These are phyloP conservation scores for Mizuhopecten yessoensis DNA, from an alignment of 1,140 invertebrate genomes.

Conservation along the genomic window DNA sequence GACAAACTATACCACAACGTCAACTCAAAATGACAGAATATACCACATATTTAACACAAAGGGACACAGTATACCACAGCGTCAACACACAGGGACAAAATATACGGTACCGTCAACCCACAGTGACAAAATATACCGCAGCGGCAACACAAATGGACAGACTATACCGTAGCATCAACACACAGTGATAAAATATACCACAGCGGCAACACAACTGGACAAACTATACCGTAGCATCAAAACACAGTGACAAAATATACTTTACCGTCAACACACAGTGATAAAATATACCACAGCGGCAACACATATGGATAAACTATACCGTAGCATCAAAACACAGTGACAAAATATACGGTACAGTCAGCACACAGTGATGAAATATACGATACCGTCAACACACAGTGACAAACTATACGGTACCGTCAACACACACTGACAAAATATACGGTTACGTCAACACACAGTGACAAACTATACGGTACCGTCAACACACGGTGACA, in stretches of 20 bases:
- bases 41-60: not conserved
- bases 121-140: not conserved
- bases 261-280: not conserved
- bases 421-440: not conserved
- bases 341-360: not conserved
- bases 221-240: not conserved
- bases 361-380: not conserved
- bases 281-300: not conserved
- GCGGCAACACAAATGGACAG: not conserved
- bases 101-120: not conserved
- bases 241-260: not conserved
- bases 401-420: not conserved
- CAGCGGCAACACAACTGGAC: not conserved
- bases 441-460: not conserved
- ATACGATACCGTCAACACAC: not conserved
- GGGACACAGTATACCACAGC: not conserved
- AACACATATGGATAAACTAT: not conserved
- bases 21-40: not conserved
- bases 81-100: not conserved
- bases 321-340: not conserved
- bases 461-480: not conserved
- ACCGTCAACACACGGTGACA: not conserved
- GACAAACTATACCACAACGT: not conserved
- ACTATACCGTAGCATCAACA: too few species aligned
- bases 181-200: not conserved